These are phyloP conservation scores for Etia nguti DNA, from an alignment of 2,113 vertebrate species.

Conservation along the genomic window DNA sequence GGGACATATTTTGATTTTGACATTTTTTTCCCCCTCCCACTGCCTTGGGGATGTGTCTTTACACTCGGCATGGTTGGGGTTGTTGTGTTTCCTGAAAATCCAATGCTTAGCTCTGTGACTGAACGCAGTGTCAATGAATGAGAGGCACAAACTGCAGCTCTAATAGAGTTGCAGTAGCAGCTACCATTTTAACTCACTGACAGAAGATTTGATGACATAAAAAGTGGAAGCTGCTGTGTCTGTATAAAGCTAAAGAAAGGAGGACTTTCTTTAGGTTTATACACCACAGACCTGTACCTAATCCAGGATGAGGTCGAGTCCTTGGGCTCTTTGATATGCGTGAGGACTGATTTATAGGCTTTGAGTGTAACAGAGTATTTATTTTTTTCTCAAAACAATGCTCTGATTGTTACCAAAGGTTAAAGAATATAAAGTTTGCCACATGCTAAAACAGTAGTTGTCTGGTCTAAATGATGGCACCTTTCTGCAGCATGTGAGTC, in stretches of 20 bases:
- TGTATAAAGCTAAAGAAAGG: background rate
- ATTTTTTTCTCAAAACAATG: constrained; percentile 77
- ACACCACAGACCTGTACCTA: background rate
- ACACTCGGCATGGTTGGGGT: background rate
- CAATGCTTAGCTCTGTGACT: background rate
- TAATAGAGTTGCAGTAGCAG: rapidly evolving
- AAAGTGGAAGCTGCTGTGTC: background rate
- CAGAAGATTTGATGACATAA: background rate
- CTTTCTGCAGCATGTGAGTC: constrained; percentile 27
- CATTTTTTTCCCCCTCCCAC: background rate
- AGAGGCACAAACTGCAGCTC: background rate
- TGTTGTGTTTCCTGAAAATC: background rate
- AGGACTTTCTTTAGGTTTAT: background rate
- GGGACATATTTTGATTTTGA: background rate
- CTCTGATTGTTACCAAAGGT: constrained; percentile 87
- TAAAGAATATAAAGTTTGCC: constrained; percentile 18
- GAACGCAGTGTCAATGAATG: background rate
- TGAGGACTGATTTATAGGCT: constrained; percentile 65
- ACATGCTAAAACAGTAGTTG: background rate
- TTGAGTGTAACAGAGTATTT: constrained; percentile 75
- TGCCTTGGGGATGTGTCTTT: background rate
- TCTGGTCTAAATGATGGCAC: constrained; percentile 27
- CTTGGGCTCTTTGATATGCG: constrained; percentile 68
- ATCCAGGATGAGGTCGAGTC: background rate
- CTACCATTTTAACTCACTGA: background rate